phyloP scores from a whole-genome alignment of 1,140 invertebrate genomes.

The Galleria mellonella region DNA sequence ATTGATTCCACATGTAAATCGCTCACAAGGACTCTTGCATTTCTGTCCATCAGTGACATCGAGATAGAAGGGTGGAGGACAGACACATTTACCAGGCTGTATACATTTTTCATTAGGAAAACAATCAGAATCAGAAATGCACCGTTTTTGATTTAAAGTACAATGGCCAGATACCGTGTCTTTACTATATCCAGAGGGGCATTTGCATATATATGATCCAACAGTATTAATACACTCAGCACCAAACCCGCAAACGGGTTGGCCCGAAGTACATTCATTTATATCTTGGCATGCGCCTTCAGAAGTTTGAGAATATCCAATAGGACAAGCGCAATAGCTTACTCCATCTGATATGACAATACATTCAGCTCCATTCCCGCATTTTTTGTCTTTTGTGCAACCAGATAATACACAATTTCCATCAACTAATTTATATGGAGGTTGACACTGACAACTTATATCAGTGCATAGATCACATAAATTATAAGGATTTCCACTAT shows the following conservation, averaged over 20 bases:
- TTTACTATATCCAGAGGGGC: slow-evolving; percentile 81
- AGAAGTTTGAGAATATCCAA: slow-evolving; percentile 82
- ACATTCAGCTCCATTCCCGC: slow-evolving; percentile 89
- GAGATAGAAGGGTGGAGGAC: slow-evolving; percentile 90
- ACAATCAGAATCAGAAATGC: slow-evolving; percentile 88
- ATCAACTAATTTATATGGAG: slow-evolving; percentile 88
- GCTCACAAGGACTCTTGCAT: slow-evolving; percentile 92
- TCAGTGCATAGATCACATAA: slow-evolving; percentile 90
- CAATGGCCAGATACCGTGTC: slow-evolving; percentile 82
- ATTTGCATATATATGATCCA: slow-evolving; percentile 87
- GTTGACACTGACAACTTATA: slow-evolving; percentile 88
- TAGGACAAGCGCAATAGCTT: slow-evolving; percentile 91
- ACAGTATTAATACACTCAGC: slow-evolving; percentile 89
- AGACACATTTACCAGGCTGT: slow-evolving; percentile 91
- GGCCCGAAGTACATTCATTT: slow-evolving; percentile 86
- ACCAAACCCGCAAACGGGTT: slow-evolving; percentile 87
- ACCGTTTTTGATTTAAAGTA: slow-evolving; percentile 85
- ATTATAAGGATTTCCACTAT: slow-evolving; percentile 91
- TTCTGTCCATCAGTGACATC: slow-evolving; percentile 86
- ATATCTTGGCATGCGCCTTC: slow-evolving; percentile 89
- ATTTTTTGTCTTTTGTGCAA: slow-evolving; percentile 85
- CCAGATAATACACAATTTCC: slow-evolving; percentile 89
- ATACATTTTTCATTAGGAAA: slow-evolving; percentile 91
- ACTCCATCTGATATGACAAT: slow-evolving; percentile 92
- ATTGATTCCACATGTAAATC: slow-evolving; percentile 93